Base-by-base conservation (phyloP, 2,888 invertebrate genomes). In the Melanchra persicariae region DNA sequence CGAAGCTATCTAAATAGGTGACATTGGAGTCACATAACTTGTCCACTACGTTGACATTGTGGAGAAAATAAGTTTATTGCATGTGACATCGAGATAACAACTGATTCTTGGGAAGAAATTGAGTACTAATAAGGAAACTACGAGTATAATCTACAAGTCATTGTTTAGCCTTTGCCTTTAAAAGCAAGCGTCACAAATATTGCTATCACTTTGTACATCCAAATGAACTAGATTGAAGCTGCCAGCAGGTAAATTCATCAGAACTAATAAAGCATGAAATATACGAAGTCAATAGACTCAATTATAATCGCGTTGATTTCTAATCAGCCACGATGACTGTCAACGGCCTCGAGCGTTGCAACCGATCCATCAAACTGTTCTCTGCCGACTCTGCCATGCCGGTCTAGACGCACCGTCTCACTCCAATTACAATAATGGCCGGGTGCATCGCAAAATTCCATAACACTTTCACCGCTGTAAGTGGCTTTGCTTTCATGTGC, bases 381-480 rank as follows among this genome's bases (percentile, higher is more conserved):
- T 81, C 72, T 51, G 69, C 71, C 67, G 72, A 43, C 75, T 64
- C 30, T 75, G 60, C 77, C 68, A 68, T 68, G 69, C 68, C 59
- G 67, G 87, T 88, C 86, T 86, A 85, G 88, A 85, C 87, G 79
- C 77, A 82, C 77, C 89, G 92, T 92, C 91, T 91, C 92, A 94
- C 91, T 94, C 93, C 90, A 92, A 91, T 94, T 94, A 89, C 90
- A 85, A 86, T 91, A 90, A 91, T 90, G 83, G 87, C 82, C 84
- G 87, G 90, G 90, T 91, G 91, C 91, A 92, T 93, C 92, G 91
- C 91, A 81, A 89, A 92, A 91, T 93, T 91, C 93, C 89, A 92
- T 92, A 90, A 86, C 89, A 93, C 94, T 94, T 94, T 94, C 94
- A 92, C 94, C 90, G 68, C 80, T 87, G 82, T 88, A 85, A 90